Conservation (phyloP, 2,113 vertebrate species). For the Anser cygnoides region DNA sequence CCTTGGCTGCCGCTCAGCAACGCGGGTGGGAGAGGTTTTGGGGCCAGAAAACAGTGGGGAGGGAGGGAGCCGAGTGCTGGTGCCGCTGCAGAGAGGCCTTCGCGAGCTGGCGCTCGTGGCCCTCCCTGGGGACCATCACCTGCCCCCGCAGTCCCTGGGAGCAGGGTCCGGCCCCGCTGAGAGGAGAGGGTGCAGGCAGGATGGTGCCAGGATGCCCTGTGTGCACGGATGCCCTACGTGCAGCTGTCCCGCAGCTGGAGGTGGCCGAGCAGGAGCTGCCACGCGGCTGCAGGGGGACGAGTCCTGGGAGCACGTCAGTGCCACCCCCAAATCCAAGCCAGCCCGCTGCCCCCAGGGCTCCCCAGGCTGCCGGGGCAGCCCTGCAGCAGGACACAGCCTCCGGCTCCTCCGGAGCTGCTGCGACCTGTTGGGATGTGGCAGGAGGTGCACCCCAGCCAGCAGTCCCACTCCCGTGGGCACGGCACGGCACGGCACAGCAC, state of each 20-base stretch:
- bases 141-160: background rate
- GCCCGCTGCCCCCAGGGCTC: background rate
- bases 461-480: background rate
- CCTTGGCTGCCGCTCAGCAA: slow-evolving; percentile 1
- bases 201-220: accelerated
- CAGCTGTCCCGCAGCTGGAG: background rate
- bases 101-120: background rate
- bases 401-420: background rate
- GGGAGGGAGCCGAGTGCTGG: accelerated
- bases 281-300: background rate
- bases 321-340: background rate
- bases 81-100: background rate
- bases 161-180: accelerated
- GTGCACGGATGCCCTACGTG: background rate
- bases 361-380: background rate
- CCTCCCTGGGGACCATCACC: background rate
- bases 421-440: background rate
- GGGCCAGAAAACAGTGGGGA: background rate
- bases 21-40: background rate
- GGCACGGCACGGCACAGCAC: background rate
- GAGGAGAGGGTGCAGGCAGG: background rate
- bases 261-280: background rate
- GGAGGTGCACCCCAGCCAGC: background rate
- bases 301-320: background rate
- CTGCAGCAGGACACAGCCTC: background rate